Evolutionary conservation across 2,888 invertebrate species (phyloP).

Genomic region (Sarcophaga caerulescens): DNA sequence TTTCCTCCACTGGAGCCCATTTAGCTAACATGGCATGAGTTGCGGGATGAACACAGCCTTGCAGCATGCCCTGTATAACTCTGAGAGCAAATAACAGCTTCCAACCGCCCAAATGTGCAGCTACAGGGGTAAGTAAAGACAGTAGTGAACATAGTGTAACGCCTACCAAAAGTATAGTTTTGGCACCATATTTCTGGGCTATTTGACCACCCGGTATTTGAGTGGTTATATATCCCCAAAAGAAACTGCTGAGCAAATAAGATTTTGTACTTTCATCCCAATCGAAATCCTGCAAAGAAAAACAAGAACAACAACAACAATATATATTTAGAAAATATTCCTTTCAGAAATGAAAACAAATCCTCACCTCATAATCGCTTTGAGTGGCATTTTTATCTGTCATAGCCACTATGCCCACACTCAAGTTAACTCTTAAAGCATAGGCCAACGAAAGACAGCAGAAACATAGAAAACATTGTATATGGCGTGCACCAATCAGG

Average conservation of each 20-base stretch:
- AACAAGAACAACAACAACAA: not conserved
- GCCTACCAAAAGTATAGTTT: constrained; percentile 83
- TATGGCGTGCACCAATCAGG: constrained; percentile 84
- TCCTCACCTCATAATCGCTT: constrained; percentile 80
- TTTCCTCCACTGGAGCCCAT: constrained; percentile 87
- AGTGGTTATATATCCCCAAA: constrained; percentile 86
- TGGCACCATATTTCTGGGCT: constrained; percentile 87
- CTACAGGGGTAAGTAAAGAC: constrained; percentile 86
- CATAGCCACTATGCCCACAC: constrained; percentile 89
- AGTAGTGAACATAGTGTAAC: constrained; percentile 84
- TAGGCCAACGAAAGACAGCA: constrained; percentile 84
- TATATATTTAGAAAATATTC: not conserved
- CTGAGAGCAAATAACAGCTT: constrained; percentile 83
- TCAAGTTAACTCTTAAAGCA: constrained; percentile 86
- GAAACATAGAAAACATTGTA: constrained; percentile 85
- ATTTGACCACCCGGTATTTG: constrained; percentile 86
- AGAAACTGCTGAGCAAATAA: constrained; percentile 85
- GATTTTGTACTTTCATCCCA: constrained; percentile 83
- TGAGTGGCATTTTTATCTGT: constrained; percentile 82
- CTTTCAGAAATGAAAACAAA: constrained; percentile 72
- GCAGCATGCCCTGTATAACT: constrained; percentile 85
- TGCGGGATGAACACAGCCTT: constrained; percentile 86
- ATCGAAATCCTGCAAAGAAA: constrained; percentile 82
- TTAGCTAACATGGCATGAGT: constrained; percentile 87
- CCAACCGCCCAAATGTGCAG: constrained; percentile 86